Percentiles rank a stretch among this genome's conserved stretches.
Evolutionary conservation across 2,888 invertebrate genomes (phyloP).

Genomic region (Syrphus vitripennis): DNA sequence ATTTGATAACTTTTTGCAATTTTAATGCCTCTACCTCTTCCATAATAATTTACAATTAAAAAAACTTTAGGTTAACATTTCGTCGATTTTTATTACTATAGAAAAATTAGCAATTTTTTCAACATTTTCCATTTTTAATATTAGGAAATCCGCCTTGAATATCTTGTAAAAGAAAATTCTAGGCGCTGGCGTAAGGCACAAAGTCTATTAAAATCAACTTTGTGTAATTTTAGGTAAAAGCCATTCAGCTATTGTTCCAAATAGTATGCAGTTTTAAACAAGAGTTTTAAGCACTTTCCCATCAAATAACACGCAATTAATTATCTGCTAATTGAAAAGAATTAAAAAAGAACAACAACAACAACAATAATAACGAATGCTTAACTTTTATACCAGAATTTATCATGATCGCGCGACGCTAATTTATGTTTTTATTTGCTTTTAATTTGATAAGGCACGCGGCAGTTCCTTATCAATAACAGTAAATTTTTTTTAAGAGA

Average conservation of each 20-base stretch:
- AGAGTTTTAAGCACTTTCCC: not conserved
- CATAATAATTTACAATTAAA: no score
- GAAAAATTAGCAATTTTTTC: no score
- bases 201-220: no score
- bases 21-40: no score
- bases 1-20: no score
- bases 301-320: not conserved
- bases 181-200: no score
- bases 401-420: constrained; percentile 2
- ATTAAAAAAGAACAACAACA: not conserved
- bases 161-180: no score
- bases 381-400: not conserved
- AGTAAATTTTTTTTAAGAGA: not conserved
- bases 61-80: no score
- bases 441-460: not conserved
- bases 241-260: not conserved
- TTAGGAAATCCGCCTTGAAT: no score
- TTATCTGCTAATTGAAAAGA: not conserved
- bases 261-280: not conserved
- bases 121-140: no score
- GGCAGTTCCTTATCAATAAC: not conserved
- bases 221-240: not conserved
- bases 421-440: not conserved
- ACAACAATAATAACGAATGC: not conserved
- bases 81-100: no score